phyloP scores from a whole-genome alignment of 2,888 invertebrate species.

The Papilio demoleus region DNA sequence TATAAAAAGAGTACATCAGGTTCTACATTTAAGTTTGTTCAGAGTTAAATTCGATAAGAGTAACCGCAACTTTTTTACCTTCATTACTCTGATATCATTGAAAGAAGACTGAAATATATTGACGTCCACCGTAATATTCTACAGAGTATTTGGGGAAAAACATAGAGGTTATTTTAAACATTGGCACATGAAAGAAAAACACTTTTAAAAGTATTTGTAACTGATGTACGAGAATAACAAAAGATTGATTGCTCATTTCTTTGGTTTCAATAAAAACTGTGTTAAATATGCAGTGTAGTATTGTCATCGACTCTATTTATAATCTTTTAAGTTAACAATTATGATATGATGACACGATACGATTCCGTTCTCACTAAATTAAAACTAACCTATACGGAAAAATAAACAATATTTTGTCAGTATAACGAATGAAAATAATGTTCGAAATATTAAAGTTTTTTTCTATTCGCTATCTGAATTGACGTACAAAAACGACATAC shows the following conservation, averaged over 20 bases:
- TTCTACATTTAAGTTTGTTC: conserved; percentile 23
- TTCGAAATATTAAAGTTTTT: background rate
- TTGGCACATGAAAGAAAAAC: no score
- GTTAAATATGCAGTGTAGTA: no score
- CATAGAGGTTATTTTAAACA: no score
- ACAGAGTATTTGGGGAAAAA: no score
- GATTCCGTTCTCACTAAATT: background rate
- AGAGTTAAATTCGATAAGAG: conserved; percentile 2
- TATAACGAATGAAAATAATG: conserved; percentile 2
- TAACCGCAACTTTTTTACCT: background rate
- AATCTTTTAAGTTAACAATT: no score
- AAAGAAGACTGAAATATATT: background rate
- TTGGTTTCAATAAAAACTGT: no score
- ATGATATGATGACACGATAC: no score
- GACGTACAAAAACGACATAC: conserved; percentile 25
- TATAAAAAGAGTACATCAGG: conserved; percentile 28
- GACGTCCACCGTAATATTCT: no score
- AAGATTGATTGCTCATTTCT: no score
- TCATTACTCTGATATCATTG: background rate
- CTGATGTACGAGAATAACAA: no score
- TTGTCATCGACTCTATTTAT: no score
- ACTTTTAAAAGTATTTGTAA: no score
- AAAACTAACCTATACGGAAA: background rate
- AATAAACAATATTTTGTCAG: background rate
- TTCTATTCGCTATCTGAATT: conserved; percentile 22